Conservation (phyloP, 1,140 invertebrate genomes). For the Odontomachus brunneus region DNA sequence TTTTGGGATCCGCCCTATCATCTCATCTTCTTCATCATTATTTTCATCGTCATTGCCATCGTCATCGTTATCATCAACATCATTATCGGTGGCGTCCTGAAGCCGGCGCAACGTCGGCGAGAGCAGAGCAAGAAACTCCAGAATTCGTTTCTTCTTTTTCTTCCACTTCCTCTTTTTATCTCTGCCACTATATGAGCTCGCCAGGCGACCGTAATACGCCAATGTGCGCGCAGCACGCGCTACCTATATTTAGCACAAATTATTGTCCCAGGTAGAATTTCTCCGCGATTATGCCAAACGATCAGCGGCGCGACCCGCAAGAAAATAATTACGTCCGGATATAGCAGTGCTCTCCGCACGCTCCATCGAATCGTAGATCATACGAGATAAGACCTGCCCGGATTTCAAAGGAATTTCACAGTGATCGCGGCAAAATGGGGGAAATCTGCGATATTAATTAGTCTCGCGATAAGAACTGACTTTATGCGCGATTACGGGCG, state of each 20-base stretch:
- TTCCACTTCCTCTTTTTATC: constrained; percentile 41
- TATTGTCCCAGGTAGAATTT: constrained; percentile 72
- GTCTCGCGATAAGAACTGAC: constrained; percentile 2
- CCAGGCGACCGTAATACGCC: constrained; percentile 64
- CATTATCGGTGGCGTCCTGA: constrained; percentile 16
- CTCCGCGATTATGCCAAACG: constrained; percentile 69
- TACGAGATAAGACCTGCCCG: constrained; percentile 25
- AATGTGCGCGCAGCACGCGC: constrained; percentile 62
- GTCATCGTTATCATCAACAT: constrained; percentile 19
- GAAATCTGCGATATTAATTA: constrained; percentile 41
- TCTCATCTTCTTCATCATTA: constrained; percentile 60
- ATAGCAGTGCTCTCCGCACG: not conserved
- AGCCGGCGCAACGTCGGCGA: constrained; percentile 15
- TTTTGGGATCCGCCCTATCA: constrained; percentile 17
- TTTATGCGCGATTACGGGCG: not conserved
- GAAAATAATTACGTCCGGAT: constrained; percentile 73
- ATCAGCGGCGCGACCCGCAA: constrained; percentile 61
- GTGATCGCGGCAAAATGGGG: constrained; percentile 33
- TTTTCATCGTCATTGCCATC: constrained; percentile 34
- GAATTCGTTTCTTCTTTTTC: constrained; percentile 62
- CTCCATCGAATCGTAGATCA: constrained; percentile 25
- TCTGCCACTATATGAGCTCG: constrained; percentile 19
- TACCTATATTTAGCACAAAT: constrained; percentile 77
- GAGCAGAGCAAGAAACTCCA: constrained; percentile 68
- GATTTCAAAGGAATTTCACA: constrained; percentile 31